These are phyloP conservation scores for Lepus europaeus DNA, from an alignment of 2,113 vertebrate genomes.

Conservation along the genomic window DNA sequence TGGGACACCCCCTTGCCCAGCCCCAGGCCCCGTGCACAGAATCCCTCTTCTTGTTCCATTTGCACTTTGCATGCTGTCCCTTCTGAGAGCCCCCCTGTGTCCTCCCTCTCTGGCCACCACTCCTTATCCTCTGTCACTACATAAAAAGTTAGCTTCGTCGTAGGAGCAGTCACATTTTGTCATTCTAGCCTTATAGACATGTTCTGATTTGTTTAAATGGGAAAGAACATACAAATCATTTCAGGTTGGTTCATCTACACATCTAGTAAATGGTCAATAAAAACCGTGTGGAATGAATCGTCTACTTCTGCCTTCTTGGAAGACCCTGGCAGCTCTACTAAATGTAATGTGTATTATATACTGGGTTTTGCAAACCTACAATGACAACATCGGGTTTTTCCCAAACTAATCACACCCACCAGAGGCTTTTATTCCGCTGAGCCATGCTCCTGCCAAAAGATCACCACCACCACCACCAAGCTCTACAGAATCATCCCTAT, in stretches of 20 bases:
- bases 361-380: not conserved
- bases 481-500: not conserved
- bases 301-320: not conserved
- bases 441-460: not conserved
- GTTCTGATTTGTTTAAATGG: not conserved
- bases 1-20: not conserved
- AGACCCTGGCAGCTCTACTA: not conserved
- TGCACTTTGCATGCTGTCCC: not conserved
- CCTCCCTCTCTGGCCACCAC: not conserved
- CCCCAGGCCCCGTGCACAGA: not conserved
- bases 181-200: not conserved
- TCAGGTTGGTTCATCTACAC: not conserved
- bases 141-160: not conserved
- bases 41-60: not conserved
- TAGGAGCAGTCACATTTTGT: not conserved
- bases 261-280: not conserved
- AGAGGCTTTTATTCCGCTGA: not conserved
- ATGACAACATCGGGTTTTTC: not conserved
- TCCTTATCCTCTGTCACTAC: not conserved
- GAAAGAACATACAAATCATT: not conserved
- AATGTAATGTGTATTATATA: not conserved
- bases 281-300: not conserved
- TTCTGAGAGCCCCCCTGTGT: not conserved
- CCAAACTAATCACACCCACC: not conserved
- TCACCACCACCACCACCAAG: not conserved